Evolutionary conservation across 2,888 invertebrate species (phyloP).

Genomic region (Mythimna ferrago): DNA sequence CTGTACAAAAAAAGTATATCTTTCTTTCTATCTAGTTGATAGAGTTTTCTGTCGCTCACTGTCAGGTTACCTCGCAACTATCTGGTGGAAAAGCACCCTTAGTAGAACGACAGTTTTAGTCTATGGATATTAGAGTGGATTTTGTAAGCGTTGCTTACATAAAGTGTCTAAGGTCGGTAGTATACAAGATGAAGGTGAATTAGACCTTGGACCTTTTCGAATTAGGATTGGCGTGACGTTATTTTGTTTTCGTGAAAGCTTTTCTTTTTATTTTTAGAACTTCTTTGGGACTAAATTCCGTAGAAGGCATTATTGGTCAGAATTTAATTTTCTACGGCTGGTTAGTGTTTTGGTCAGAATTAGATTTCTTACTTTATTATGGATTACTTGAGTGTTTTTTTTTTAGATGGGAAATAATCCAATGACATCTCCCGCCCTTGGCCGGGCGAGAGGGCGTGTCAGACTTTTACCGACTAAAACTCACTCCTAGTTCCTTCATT

Average conservation of each 20-base stretch:
- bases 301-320: slow-evolving; percentile 7
- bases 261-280: slow-evolving; percentile 42
- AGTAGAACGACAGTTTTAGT: slow-evolving; percentile 28
- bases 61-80: neutral
- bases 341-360: neutral
- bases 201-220: slow-evolving; percentile 34
- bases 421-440: no score
- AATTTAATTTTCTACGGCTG: neutral
- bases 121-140: slow-evolving; percentile 24
- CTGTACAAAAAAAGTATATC: no score
- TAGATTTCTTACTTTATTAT: neutral
- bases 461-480: no score
- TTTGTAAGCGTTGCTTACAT: slow-evolving; percentile 29
- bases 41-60: neutral
- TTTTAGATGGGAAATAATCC: no score
- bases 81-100: neutral
- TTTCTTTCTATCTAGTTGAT: neutral
- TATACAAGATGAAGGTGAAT: slow-evolving; percentile 19
- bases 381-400: no score
- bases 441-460: no score
- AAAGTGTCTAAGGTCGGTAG: slow-evolving; percentile 41
- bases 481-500: no score
- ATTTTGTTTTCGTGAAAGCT: slow-evolving; percentile 29
- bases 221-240: slow-evolving; percentile 41
- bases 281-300: slow-evolving; percentile 10